These are phyloP conservation scores for Parus major DNA, from an alignment of 2,113 vertebrate species.

Conservation along the genomic window DNA sequence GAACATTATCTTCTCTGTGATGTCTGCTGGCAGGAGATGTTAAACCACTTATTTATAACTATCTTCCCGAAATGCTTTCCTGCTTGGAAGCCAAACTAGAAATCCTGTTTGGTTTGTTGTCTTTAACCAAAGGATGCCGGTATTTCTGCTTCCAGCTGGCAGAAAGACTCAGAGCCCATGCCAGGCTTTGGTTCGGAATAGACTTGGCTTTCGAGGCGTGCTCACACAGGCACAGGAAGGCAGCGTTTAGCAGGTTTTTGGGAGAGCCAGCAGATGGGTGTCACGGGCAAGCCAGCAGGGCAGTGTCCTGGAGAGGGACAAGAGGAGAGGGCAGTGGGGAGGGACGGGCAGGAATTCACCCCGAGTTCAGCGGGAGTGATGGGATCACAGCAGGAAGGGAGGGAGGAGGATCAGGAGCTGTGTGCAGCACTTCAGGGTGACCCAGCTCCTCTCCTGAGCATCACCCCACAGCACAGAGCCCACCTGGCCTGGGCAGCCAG, in stretches of 20 bases:
- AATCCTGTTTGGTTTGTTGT: slow-evolving; percentile 67
- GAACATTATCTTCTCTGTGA: slow-evolving; percentile 46
- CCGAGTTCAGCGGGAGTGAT: accelerated
- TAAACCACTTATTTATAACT: slow-evolving; percentile 64
- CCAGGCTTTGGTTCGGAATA: slow-evolving; percentile 42
- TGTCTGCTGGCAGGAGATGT: slow-evolving; percentile 62
- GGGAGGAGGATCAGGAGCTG: not conserved
- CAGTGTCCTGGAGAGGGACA: not conserved
- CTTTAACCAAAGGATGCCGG: slow-evolving; percentile 58
- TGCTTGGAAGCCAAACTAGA: slow-evolving; percentile 51
- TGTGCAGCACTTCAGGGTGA: not conserved
- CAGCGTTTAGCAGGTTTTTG: not conserved
- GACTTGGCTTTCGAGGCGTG: slow-evolving; percentile 24
- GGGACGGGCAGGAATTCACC: not conserved
- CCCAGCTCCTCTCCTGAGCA: not conserved
- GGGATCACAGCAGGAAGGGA: accelerated
- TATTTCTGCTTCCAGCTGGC: slow-evolving; percentile 63
- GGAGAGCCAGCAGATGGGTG: not conserved
- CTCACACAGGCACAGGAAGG: not conserved
- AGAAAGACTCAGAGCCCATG: not conserved
- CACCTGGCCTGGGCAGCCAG: not conserved
- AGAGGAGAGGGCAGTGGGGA: not conserved
- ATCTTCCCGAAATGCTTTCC: slow-evolving; percentile 44
- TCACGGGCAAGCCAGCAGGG: not conserved
- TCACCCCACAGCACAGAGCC: not conserved